These are phyloP conservation scores for Eulemur rubriventer DNA, from an alignment of 2,797 vertebrate species.

Conservation along the genomic window DNA sequence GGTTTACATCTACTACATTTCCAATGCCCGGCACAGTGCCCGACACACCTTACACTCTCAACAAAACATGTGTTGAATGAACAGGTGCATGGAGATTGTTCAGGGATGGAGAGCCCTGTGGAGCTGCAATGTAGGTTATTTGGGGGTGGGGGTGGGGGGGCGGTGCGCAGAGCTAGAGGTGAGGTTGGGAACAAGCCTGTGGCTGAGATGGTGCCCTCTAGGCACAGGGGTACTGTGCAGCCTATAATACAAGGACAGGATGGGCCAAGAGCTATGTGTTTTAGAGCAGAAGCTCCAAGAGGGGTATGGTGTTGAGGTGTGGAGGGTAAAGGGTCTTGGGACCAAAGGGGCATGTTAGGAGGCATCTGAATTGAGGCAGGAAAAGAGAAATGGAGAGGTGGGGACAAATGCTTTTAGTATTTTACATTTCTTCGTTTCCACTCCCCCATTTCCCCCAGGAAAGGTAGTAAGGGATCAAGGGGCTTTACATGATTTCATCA, in stretches of 20 bases:
- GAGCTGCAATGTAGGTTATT: neutral
- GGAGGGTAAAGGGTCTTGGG: neutral
- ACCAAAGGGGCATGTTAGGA: neutral
- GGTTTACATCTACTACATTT: neutral
- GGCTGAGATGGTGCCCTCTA: neutral
- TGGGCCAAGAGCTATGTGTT: neutral
- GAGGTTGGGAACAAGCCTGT: neutral
- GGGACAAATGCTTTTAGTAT: neutral
- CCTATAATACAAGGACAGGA: neutral
- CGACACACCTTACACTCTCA: neutral
- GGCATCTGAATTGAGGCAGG: neutral
- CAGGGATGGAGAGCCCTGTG: neutral
- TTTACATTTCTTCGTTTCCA: neutral
- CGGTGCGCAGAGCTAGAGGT: neutral
- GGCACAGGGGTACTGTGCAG: neutral
- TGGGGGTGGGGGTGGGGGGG: neutral
- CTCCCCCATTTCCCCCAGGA: neutral
- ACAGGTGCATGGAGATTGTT: neutral
- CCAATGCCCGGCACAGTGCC: neutral
- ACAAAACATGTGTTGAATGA: neutral
- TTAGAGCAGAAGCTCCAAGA: neutral
- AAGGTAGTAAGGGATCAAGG: neutral
- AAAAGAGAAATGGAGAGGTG: neutral
- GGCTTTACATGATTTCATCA: neutral
- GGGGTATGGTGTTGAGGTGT: accelerated